Conservation (phyloP, 2,797 vertebrate genomes). For the Cirrhinus molitorella region DNA sequence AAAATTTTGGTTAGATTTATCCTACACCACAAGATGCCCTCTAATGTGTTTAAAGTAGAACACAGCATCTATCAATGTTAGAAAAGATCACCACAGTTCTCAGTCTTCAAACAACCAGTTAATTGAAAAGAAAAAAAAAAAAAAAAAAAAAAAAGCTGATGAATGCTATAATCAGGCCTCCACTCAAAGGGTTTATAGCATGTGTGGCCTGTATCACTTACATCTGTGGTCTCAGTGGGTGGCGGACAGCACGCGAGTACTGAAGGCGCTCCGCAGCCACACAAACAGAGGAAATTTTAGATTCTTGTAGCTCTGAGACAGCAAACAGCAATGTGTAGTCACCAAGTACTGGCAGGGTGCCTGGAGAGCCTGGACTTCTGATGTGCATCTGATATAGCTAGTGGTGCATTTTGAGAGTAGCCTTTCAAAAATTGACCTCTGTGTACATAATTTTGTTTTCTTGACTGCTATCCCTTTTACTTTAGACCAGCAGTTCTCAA, state of each 20-base stretch:
- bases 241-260: conserved; percentile 57
- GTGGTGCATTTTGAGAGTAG: background rate
- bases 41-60: background rate
- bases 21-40: background rate
- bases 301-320: conserved; percentile 76
- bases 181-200: conserved; percentile 46
- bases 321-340: conserved; percentile 74
- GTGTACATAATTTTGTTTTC: background rate
- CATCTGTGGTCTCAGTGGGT: conserved; percentile 48
- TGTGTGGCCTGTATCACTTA: conserved; percentile 48
- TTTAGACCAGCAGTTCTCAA: too few species aligned
- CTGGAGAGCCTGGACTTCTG: background rate
- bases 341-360: conserved; percentile 11
- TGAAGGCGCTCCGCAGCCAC: conserved; percentile 50
- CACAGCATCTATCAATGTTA: background rate
- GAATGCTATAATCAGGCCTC: conserved; percentile 66
- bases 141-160: background rate
- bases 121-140: background rate
- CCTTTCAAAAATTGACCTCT: background rate
- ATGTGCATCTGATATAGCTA: background rate
- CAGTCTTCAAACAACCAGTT: conserved; percentile 16
- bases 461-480: background rate
- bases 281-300: conserved; percentile 69
- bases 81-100: background rate
- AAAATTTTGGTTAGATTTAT: background rate